A percentile compares a stretch with the other conserved stretches of the same genome.
Evolutionary conservation across 2,113 vertebrate species (phyloP).

Genomic region (Numida meleagris): DNA sequence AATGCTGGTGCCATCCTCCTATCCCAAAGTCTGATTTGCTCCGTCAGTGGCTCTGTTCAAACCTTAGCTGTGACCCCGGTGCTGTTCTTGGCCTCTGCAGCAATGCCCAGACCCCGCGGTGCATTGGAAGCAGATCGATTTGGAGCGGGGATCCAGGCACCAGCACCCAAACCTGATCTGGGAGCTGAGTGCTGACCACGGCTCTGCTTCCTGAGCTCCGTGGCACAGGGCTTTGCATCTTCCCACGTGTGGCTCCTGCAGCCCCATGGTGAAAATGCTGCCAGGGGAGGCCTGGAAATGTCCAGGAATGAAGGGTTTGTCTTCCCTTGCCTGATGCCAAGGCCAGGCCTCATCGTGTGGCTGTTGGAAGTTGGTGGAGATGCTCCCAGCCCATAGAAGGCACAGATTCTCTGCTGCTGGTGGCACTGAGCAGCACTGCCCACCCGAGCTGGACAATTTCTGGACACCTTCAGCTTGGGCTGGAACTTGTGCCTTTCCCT

Average conservation of each 20-base stretch:
- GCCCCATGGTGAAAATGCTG: background rate
- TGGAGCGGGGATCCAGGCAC: background rate
- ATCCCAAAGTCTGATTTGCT: background rate
- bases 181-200: background rate
- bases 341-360: fast-evolving
- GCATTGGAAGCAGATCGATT: background rate
- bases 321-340: background rate
- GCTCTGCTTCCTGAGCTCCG: fast-evolving
- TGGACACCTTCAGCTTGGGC: fast-evolving
- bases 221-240: background rate
- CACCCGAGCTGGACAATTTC: background rate
- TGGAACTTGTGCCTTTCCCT: background rate
- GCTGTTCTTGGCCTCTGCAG: background rate
- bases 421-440: background rate
- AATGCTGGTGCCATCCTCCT: background rate
- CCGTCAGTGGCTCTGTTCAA: background rate
- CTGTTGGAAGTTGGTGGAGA: background rate
- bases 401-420: fast-evolving
- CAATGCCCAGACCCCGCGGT: background rate
- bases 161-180: fast-evolving
- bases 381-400: background rate
- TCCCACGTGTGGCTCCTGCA: background rate
- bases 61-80: background rate
- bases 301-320: background rate
- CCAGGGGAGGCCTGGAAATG: background rate